A percentile compares a stretch with the other conserved stretches of the same genome.
Evolutionary conservation across 2,888 invertebrate species (phyloP).

Genomic region (Chelonus formosanus): DNA sequence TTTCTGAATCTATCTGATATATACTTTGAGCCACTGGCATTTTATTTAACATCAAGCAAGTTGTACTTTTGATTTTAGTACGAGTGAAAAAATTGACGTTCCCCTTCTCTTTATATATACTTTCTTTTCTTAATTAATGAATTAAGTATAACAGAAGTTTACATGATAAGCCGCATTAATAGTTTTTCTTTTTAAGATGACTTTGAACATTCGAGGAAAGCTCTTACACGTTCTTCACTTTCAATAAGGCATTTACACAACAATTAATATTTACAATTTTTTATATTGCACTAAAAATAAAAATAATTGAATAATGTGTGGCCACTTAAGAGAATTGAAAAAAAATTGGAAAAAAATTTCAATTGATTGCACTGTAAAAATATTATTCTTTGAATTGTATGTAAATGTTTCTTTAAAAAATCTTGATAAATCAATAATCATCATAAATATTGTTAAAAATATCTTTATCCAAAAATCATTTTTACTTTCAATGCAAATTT

Average conservation of each 20-base stretch:
- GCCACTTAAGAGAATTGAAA: too few relatives aligned
- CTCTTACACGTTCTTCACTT: constrained; percentile 30
- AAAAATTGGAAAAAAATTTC: too few relatives aligned
- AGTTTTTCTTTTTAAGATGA: too few relatives aligned
- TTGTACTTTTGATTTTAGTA: constrained; percentile 30
- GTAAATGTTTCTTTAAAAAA: too few relatives aligned
- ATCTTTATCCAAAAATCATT: too few relatives aligned
- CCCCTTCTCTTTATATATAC: constrained; percentile 6
- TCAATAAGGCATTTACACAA: constrained; percentile 39
- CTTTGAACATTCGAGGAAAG: constrained; percentile 3
- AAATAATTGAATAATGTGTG: too few relatives aligned
- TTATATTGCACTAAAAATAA: too few relatives aligned
- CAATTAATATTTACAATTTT: constrained; percentile 34
- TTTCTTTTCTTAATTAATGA: constrained; percentile 19
- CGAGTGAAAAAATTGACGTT: constrained; percentile 26
- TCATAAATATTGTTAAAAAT: too few relatives aligned
- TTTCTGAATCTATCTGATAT: not conserved
- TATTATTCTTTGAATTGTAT: too few relatives aligned
- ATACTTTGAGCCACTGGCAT: not conserved
- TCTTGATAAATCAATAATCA: too few relatives aligned
- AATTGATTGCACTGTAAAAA: too few relatives aligned
- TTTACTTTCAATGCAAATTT: too few relatives aligned
- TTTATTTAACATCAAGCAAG: constrained; percentile 21
- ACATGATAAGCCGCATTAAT: constrained; percentile 5
- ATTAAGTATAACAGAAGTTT: constrained; percentile 31